These are phyloP conservation scores for Cryptoprocta ferox DNA, from an alignment of 2,797 vertebrate genomes.

Conservation along the genomic window DNA sequence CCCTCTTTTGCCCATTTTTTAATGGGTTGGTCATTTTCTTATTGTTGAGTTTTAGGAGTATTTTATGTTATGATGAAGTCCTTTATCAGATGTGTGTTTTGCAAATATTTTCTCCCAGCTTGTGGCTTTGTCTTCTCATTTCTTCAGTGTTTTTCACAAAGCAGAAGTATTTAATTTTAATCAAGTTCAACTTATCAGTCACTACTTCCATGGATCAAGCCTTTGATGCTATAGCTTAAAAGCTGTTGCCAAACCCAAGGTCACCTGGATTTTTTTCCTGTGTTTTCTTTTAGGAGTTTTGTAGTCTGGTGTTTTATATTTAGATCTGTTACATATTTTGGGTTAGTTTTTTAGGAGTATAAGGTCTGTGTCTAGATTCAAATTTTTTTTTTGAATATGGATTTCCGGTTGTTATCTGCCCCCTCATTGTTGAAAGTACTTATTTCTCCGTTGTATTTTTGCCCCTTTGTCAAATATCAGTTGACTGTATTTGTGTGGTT, in stretches of 20 bases:
- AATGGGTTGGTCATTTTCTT: not conserved
- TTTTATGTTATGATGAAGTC: not conserved
- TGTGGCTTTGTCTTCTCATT: not conserved
- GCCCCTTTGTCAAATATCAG: not conserved
- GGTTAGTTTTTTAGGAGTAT: not conserved
- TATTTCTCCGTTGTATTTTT: not conserved
- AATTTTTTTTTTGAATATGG: not conserved
- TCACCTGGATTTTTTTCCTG: not conserved
- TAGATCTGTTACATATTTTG: not conserved
- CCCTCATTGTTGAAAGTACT: not conserved
- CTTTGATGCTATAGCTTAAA: not conserved
- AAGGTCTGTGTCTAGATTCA: not conserved
- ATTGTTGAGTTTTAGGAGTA: not conserved
- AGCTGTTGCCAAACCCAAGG: not conserved
- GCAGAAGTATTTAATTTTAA: not conserved
- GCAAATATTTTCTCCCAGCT: not conserved
- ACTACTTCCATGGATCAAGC: not conserved
- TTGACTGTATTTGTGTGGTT: not conserved
- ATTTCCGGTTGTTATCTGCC: not conserved
- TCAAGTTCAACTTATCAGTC: not conserved
- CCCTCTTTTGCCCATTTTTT: not conserved
- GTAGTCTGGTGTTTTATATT: not conserved
- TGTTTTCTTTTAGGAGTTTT: not conserved
- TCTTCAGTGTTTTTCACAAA: not conserved
- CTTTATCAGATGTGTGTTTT: not conserved